phyloP scores from a whole-genome alignment of 2,113 vertebrate species.

The Eulemur rufifrons region DNA sequence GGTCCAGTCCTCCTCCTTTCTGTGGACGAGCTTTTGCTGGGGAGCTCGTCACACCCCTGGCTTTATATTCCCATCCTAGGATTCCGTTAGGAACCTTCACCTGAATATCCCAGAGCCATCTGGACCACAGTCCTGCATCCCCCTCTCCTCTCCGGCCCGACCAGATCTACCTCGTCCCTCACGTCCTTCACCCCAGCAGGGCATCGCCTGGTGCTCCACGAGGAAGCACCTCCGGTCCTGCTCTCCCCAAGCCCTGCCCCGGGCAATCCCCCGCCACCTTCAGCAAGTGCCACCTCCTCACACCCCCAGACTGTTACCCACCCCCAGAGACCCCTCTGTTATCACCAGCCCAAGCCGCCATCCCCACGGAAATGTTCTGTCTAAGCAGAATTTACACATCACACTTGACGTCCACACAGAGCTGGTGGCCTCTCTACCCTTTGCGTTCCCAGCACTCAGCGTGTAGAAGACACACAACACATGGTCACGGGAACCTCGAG shows the following conservation, averaged over 20 bases:
- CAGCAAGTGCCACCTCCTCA: neutral
- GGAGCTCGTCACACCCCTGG: too few relatives aligned
- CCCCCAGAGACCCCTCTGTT: neutral
- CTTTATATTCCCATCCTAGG: too few relatives aligned
- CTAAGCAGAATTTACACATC: neutral
- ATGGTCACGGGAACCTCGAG: accelerated
- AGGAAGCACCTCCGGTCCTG: neutral
- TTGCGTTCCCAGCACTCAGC: accelerated
- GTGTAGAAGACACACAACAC: neutral
- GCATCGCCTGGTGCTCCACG: too few relatives aligned
- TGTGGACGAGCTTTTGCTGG: neutral
- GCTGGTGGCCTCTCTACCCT: neutral
- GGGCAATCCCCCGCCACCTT: too few relatives aligned
- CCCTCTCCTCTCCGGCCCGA: neutral
- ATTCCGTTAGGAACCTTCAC: neutral
- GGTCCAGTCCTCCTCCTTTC: neutral
- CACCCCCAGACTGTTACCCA: accelerated
- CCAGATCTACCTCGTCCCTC: too few relatives aligned
- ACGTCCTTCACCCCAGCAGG: neutral
- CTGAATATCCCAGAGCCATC: neutral
- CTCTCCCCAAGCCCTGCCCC: neutral
- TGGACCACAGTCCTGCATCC: too few relatives aligned
- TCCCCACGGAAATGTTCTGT: accelerated
- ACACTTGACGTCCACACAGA: accelerated
- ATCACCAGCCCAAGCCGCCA: neutral